Evolutionary conservation across 2,888 invertebrate genomes (phyloP).

Genomic region (Lepidonotus clava): DNA sequence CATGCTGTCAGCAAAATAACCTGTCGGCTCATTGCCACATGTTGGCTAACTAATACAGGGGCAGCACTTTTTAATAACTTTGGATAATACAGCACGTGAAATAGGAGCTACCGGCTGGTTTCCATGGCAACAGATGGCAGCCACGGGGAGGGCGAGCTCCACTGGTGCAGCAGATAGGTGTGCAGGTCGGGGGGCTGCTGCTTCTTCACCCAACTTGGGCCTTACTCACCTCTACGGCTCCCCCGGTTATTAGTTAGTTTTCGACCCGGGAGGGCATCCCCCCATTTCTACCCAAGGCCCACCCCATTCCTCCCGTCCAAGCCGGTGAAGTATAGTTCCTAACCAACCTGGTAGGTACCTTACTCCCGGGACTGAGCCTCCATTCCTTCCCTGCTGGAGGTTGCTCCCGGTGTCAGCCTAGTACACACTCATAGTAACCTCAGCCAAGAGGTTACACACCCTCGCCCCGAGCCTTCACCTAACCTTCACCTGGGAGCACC

Average conservation of each 20-base stretch:
- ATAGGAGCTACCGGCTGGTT: neutral
- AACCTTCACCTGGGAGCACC: neutral
- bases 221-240: neutral
- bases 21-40: slow-evolving; percentile 38
- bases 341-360: neutral
- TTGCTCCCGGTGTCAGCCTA: slow-evolving; percentile 13
- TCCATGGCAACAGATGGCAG: slow-evolving; percentile 25
- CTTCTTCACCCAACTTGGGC: too few species aligned
- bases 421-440: slow-evolving; percentile 45
- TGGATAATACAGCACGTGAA: neutral
- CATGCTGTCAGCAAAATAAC: slow-evolving; percentile 26
- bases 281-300: neutral
- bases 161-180: neutral
- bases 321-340: neutral
- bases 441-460: neutral
- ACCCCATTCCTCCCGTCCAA: neutral
- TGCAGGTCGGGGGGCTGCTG: neutral
- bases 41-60: slow-evolving; percentile 19
- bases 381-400: slow-evolving; percentile 43
- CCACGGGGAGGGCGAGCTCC: neutral
- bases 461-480: slow-evolving; percentile 12
- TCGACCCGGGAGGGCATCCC: neutral
- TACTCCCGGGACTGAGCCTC: neutral
- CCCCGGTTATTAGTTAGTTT: slow-evolving; percentile 6
- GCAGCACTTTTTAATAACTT: neutral